These are phyloP conservation scores for Rhinolophus ferrumequinum DNA, from an alignment of 2,113 vertebrate species.

Conservation along the genomic window DNA sequence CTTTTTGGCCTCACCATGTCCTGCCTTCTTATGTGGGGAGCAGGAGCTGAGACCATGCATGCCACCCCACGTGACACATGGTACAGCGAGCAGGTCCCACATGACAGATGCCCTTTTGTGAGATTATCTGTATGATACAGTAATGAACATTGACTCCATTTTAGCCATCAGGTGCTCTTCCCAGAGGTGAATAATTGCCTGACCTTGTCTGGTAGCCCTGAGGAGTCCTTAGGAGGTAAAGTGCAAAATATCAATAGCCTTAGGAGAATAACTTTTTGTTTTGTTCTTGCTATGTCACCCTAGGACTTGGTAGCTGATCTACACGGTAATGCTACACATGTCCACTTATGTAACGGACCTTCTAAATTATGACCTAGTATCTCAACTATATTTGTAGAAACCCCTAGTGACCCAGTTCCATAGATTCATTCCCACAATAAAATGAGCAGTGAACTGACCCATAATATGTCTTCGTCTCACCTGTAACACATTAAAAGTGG, in stretches of 20 bases:
- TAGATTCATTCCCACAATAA: background rate
- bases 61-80: no score
- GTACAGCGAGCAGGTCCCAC: no score
- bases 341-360: background rate
- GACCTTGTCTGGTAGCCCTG: background rate
- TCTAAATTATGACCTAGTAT: conserved; percentile 39
- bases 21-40: no score
- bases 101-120: background rate
- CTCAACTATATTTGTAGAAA: conserved; percentile 45
- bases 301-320: background rate
- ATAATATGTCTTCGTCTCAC: background rate
- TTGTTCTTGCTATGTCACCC: background rate
- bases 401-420: background rate
- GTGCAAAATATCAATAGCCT: background rate
- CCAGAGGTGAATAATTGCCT: conserved; percentile 34
- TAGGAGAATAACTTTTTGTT: background rate
- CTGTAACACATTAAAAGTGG: background rate
- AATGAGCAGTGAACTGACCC: background rate
- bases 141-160: background rate
- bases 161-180: background rate
- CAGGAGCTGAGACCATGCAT: no score
- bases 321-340: background rate
- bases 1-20: no score
- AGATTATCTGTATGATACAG: conserved; percentile 52
- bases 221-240: background rate